Evolutionary conservation across 2,797 vertebrate species (phyloP).

Genomic region (Eulemur rubriventer): DNA sequence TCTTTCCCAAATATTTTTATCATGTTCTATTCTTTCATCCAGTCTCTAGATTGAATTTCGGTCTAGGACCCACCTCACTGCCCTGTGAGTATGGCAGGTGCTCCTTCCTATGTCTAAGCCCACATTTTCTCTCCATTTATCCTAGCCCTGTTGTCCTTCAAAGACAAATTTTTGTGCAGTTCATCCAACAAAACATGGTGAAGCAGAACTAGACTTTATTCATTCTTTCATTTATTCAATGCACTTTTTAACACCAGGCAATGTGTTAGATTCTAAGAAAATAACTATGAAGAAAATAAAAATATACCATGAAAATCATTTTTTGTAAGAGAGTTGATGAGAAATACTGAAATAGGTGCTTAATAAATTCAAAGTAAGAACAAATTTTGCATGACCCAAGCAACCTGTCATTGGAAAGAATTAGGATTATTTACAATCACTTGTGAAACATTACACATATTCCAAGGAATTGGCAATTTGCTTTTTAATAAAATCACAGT

Average conservation of each 20-base stretch:
- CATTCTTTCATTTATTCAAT: not conserved
- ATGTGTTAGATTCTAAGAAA: not conserved
- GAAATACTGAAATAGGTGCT: not conserved
- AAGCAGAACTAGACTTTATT: not conserved
- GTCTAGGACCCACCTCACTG: not conserved
- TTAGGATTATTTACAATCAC: conserved; percentile 56
- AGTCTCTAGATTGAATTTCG: not conserved
- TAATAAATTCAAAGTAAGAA: conserved; percentile 28
- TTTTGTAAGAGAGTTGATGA: not conserved
- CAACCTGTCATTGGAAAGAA: conserved; percentile 56
- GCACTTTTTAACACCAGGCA: not conserved
- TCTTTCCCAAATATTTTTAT: not conserved
- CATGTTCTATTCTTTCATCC: not conserved
- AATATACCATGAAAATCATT: conserved; percentile 40
- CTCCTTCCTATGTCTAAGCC: not conserved
- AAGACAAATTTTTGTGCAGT: not conserved
- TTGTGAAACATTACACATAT: not conserved
- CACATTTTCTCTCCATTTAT: not conserved
- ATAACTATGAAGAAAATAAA: not conserved
- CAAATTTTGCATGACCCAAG: not conserved
- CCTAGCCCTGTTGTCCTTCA: not conserved
- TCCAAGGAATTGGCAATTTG: conserved; percentile 65
- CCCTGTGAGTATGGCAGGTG: too few species aligned
- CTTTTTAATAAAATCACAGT: not conserved
- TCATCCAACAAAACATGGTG: not conserved